Conservation (phyloP, 2,113 vertebrate genomes). For the Stictonetta naevosa region DNA sequence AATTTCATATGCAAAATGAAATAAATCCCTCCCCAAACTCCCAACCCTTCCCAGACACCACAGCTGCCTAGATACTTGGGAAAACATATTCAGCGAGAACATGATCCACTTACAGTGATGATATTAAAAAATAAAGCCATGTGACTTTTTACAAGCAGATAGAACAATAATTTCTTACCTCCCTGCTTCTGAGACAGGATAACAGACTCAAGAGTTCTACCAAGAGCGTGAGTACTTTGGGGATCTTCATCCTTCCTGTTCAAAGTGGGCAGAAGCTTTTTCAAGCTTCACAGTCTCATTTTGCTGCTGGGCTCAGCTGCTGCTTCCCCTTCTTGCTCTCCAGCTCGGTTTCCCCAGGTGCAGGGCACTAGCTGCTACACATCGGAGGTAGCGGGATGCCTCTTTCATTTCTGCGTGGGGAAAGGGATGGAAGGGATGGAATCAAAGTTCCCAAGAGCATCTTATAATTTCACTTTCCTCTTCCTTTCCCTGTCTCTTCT, state of each 20-base stretch:
- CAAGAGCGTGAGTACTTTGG: background rate
- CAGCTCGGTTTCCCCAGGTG: background rate
- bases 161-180: slow-evolving; percentile 61
- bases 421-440: background rate
- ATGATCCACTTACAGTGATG: background rate
- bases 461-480: background rate
- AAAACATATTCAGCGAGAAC: background rate
- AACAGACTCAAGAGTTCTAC: slow-evolving; percentile 14
- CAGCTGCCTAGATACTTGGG: background rate
- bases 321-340: background rate
- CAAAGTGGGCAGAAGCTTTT: background rate
- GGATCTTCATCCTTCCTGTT: slow-evolving; percentile 39
- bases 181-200: background rate
- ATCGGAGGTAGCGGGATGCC: background rate
- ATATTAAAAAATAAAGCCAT: background rate
- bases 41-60: background rate
- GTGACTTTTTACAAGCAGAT: background rate
- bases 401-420: background rate
- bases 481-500: background rate
- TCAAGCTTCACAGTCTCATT: background rate
- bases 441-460: background rate
- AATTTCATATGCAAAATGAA: background rate
- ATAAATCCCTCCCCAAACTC: background rate
- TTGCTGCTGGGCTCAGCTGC: background rate
- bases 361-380: background rate